Conservation (phyloP, 1,140 invertebrate species). For the Drosophila dunni region DNA sequence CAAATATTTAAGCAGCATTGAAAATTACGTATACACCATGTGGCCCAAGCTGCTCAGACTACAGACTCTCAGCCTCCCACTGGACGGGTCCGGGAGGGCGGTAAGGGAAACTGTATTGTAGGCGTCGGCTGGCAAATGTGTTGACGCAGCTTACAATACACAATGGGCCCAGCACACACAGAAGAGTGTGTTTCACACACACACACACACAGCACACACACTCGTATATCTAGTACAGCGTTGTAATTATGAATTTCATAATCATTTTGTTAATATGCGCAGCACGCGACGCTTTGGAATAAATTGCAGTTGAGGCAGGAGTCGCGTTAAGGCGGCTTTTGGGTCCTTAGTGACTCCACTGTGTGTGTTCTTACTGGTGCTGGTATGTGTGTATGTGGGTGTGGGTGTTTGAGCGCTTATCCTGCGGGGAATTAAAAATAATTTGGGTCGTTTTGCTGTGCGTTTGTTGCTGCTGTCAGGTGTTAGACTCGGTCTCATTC, state of each 20-base stretch:
- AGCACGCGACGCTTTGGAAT: conserved; percentile 72
- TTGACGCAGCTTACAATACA: conserved; percentile 82
- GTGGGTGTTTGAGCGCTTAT: conserved; percentile 56
- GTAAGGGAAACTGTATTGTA: conserved; percentile 15
- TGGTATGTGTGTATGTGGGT: neutral
- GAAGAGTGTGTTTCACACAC: conserved; percentile 28
- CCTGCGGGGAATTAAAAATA: conserved; percentile 81
- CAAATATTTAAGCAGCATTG: conserved; percentile 76
- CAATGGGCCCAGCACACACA: conserved; percentile 65
- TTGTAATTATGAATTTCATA: conserved; percentile 83
- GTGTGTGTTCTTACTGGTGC: conserved; percentile 41
- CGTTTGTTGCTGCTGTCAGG: conserved; percentile 46
- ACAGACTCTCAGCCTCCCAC: conserved; percentile 1
- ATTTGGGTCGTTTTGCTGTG: conserved; percentile 80
- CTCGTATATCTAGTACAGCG: conserved; percentile 33
- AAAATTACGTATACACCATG: conserved; percentile 75
- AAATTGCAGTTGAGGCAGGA: conserved; percentile 63
- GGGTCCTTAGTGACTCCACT: conserved; percentile 24
- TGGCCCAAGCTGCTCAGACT: conserved; percentile 44
- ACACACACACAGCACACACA: conserved; percentile 41
- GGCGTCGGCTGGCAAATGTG: conserved; percentile 71
- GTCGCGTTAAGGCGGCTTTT: conserved; percentile 21
- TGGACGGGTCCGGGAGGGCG: neutral
- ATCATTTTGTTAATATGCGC: conserved; percentile 83
- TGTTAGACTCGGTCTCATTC: conserved; percentile 18